Evolutionary conservation across 2,797 vertebrate genomes (phyloP).

Genomic region (Sebastiscus tertius): DNA sequence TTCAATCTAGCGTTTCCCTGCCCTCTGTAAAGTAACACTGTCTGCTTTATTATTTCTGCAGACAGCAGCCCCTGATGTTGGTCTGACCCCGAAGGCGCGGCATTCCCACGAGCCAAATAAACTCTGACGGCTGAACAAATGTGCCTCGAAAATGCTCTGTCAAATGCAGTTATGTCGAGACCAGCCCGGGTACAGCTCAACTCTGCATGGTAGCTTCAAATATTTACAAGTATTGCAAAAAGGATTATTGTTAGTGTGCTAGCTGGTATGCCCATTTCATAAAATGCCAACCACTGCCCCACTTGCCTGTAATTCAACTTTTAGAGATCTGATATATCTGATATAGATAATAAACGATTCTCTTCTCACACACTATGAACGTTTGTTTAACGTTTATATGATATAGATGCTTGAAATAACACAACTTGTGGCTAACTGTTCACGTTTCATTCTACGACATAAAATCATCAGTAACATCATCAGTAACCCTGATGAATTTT

Average conservation of each 20-base stretch:
- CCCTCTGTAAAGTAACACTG: constrained; percentile 63
- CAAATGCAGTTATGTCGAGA: constrained; percentile 47
- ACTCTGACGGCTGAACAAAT: constrained; percentile 66
- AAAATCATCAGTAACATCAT: neutral
- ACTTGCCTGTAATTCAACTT: neutral
- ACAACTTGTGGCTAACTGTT: too few relatives aligned
- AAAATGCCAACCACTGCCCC: neutral
- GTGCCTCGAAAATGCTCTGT: constrained; percentile 54
- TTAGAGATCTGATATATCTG: neutral
- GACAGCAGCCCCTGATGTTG: constrained; percentile 53
- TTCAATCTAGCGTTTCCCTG: constrained; percentile 59
- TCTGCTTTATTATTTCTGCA: constrained; percentile 64
- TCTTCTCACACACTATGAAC: too few relatives aligned
- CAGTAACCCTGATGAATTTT: neutral
- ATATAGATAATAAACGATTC: too few relatives aligned
- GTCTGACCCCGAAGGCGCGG: constrained; percentile 55
- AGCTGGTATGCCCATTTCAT: neutral
- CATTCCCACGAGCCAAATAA: constrained; percentile 54
- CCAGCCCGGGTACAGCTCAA: constrained; percentile 18
- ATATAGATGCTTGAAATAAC: neutral
- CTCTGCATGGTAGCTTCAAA: constrained; percentile 31
- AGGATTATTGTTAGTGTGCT: neutral
- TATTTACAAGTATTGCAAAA: constrained; percentile 35
- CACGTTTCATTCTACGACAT: neutral
- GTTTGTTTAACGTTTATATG: too few relatives aligned